Base-by-base conservation (phyloP, 1,140 invertebrate species). In the Chionoecetes opilio region DNA sequence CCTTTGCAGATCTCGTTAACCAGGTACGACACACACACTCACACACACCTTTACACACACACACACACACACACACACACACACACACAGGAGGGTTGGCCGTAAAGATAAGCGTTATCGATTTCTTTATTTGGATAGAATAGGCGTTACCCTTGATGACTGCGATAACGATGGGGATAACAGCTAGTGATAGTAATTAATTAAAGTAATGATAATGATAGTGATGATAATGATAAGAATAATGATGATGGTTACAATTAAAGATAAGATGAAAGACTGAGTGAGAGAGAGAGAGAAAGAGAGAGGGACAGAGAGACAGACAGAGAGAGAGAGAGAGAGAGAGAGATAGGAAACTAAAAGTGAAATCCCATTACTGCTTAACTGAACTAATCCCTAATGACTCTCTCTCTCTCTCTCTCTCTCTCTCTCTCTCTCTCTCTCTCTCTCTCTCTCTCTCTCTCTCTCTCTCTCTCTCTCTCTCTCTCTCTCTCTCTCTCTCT, bases 61-160 rank as follows among this genome's bases (percentile, higher is more conserved):
- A 53, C 46, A 53, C 46, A 53, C 46, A 53, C n/a, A 75, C 63
- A 75, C 63, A 75, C 63, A 75, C 63, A 75, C 63, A 75, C 63
- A 75, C 63, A 75, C 63, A 75, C 63, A 75, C 63, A 53, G 46
- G 21, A 53, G 46, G 21, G 46, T 53, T 53, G 21, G 2, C 46
- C 2, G 21, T 17, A 53, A 53, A 53, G 46, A 53, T 53, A 53
- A 53, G 46, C 46, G 46, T 17, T 53, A 53, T 53, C 46, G 46
- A 53, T 53, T 53, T 17, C 11, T 53, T 17, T 14, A 53, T 53
- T 53, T 2, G 46, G 46, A 53, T 53, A 17, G 46, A 53, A 53
- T 53, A 53, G 38, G 38, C 38, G 38, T 53, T 14, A 53, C 21
- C 8, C 0, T 53, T 3, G 46, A 53, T 53, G 46, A 9, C 11